A percentile compares a stretch with the other conserved stretches of the same genome.
Conservation (phyloP, 2,888 invertebrate species). For the Phyllotreta cruciferae region DNA sequence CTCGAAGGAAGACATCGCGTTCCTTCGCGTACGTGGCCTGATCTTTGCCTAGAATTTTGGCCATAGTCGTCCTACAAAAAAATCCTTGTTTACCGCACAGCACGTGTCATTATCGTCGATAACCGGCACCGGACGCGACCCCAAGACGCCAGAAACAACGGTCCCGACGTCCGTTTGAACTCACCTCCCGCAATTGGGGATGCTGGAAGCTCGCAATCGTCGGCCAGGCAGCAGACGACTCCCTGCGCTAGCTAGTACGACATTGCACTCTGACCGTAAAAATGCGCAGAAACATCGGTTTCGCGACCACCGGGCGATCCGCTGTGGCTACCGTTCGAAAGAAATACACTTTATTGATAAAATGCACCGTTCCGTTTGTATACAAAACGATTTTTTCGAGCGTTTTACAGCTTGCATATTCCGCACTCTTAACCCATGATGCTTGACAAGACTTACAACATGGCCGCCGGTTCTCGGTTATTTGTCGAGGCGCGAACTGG, state of each 20-base stretch:
- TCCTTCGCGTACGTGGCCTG: slow-evolving; percentile 79
- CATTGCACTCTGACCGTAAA: slow-evolving; percentile 60
- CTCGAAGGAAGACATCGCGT: slow-evolving; percentile 81
- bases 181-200: slow-evolving; percentile 61
- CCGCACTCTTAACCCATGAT: slow-evolving; percentile 60
- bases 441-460: slow-evolving; percentile 61
- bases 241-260: slow-evolving; percentile 61
- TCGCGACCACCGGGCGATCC: slow-evolving; percentile 54
- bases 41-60: slow-evolving; percentile 71
- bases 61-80: slow-evolving; percentile 61
- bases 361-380: slow-evolving; percentile 43
- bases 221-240: slow-evolving; percentile 56
- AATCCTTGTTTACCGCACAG: slow-evolving; percentile 53
- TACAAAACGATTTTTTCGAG: slow-evolving; percentile 43
- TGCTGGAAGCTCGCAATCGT: slow-evolving; percentile 57
- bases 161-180: slow-evolving; percentile 53
- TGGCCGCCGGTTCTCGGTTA: slow-evolving; percentile 61
- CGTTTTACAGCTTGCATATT: slow-evolving; percentile 42
- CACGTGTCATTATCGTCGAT: slow-evolving; percentile 59
- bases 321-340: slow-evolving; percentile 52
- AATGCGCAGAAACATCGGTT: slow-evolving; percentile 61
- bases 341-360: slow-evolving; percentile 47
- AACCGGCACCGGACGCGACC: slow-evolving; percentile 56
- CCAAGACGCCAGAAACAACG: slow-evolving; percentile 49
- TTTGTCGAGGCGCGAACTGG: slow-evolving; percentile 50